These are phyloP conservation scores for Cynaeus angustus DNA, from an alignment of 2,888 invertebrate species.

Conservation along the genomic window DNA sequence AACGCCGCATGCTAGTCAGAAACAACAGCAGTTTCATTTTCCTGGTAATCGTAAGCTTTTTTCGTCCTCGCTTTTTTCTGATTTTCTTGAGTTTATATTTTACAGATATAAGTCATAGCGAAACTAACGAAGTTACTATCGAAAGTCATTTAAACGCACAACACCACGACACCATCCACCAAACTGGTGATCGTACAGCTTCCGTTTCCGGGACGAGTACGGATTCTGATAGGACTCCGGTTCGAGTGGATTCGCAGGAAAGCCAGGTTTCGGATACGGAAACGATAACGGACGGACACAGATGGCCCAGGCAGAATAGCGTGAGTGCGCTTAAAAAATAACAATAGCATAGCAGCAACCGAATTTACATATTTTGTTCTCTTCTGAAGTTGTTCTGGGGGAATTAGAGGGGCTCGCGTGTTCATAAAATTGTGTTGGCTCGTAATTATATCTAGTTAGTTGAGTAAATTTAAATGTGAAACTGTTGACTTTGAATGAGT, in stretches of 20 bases:
- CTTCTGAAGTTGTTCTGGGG: too few relatives aligned
- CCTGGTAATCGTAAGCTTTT: conserved; percentile 74
- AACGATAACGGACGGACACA: conserved; percentile 71
- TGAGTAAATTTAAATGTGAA: too few relatives aligned
- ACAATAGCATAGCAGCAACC: too few relatives aligned
- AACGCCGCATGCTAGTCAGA: conserved; percentile 69
- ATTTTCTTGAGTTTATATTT: conserved; percentile 2
- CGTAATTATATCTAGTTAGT: too few relatives aligned
- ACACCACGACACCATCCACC: conserved; percentile 52
- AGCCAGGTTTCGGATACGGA: conserved; percentile 82
- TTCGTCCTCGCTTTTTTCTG: background rate
- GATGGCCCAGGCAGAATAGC: conserved; percentile 89
- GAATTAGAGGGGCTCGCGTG: too few relatives aligned
- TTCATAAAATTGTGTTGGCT: too few relatives aligned
- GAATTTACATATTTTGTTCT: too few relatives aligned
- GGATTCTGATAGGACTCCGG: conserved; percentile 86
- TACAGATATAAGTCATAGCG: conserved; percentile 47
- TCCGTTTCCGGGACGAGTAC: conserved; percentile 85
- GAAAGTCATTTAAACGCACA: conserved; percentile 70
- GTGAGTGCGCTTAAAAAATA: conserved; percentile 73
- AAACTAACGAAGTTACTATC: conserved; percentile 73
- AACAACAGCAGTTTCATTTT: conserved; percentile 85
- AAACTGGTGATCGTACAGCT: conserved; percentile 78
- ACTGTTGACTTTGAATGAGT: too few relatives aligned
- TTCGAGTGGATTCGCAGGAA: conserved; percentile 88